Base-by-base conservation (phyloP, 2,797 vertebrate species). In the Anas flavirostris region DNA sequence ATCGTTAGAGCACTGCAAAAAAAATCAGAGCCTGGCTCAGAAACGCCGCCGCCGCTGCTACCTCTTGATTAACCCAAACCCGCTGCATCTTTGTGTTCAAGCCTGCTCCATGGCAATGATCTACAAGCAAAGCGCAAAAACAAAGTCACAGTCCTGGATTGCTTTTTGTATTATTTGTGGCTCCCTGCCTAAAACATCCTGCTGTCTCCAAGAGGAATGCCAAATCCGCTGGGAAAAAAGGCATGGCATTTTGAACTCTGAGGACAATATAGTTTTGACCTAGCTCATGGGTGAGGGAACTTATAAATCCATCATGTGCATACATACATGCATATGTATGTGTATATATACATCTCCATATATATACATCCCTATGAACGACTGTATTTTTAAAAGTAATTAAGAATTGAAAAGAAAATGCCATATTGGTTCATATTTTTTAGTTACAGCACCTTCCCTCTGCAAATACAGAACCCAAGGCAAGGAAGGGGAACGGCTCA, bases 141-240 rank as follows among this genome's bases (percentile, higher is more conserved):
- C 72, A 64, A 41, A 75, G 68, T 33, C 50, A 3, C 33, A 67
- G 58, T 2, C 63, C 39, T 80, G 84, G 84, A 73, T 88, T 68
- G 77, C 68, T 88, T 85, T 52, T 35, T 2, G 0, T 76, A 44
- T 83, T 80, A 33, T 66, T 89, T 56, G 74, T 86, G 88, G 90
- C 93, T 89, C 74, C 69, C 56, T 43, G 90, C 77, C 90, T 68
- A 69, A 91, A 88, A 62, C 50, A 74, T 59, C 81, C 90, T 35
- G n/a, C 88, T 64, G 87, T 73, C 81, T 92, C 81, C 22, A 0
- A 60, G 55, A 82, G 87, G 84, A 94, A 86, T 85, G 83, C 50
- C 63, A 79, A 82, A 92, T 31, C 84, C 84, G 31, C 75, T 59
- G 92, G 90, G 80, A 17, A 68, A 69, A 74, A 58, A 86, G 68